Evolutionary conservation across 2,797 vertebrate genomes (phyloP), one percentile per base, ranked within the genome.

Genomic region (Kryptopterus vitreolus): DNA sequence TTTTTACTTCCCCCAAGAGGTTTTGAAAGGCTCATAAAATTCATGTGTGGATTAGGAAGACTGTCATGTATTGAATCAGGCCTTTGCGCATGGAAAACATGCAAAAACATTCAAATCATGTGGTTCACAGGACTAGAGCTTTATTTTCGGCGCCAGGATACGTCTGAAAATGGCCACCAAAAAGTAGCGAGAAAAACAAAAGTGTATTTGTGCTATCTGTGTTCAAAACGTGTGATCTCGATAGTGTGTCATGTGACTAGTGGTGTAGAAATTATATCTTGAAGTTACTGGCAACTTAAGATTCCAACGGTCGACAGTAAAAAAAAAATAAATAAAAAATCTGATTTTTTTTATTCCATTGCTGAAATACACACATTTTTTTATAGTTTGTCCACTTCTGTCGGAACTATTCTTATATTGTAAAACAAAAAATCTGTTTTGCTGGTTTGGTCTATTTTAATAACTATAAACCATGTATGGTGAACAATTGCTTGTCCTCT

Each of bases 391-490:
- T 26, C 76, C 13, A 18, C 46, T 52, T 43, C 48, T 73, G 48
- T 62, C n/a, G 55, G 57, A 24, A 70, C 35, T 78, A 18, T 13
- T 58, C 20, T 33, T 58, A 12, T 59, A 24, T 35, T 52, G n/a
- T 79, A 57, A 58, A n/a, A n/a, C n/a, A n/a, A n/a, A n/a, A n/a
- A n/a, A n/a, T n/a, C n/a, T n/a, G n/a, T n/a, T n/a, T n/a, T n/a
- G n/a, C n/a, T n/a, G 46, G 22, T 29, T 22, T 16, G 31, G 59
- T 48, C 43, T 80, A 66, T 68, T 58, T 66, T 55, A 59, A 38
- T 55, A 76, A 31, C 33, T 53, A 53, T 66, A 72, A 87, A 89
- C 81, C 84, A 88, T 87, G 87, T 87, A 88, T 84, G 83, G 80
- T 35, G 58, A 78, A 69, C 79, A 63, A 22, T 52, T 77, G 81